phyloP scores from a whole-genome alignment of 2,797 vertebrate genomes.

The Manis javanica region DNA sequence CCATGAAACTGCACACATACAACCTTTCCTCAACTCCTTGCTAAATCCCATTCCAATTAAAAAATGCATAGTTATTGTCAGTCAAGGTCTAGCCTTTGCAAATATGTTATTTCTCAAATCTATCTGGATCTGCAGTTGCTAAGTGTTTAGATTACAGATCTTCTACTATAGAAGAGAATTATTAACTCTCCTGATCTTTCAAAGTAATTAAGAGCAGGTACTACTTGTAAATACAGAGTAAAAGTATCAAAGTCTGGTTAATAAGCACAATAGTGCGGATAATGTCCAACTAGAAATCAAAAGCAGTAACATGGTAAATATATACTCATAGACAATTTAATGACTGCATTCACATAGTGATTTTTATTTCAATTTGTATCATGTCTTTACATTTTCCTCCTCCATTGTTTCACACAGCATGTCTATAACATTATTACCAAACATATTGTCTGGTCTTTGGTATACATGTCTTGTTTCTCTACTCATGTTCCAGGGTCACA shows the following conservation, averaged over 20 bases:
- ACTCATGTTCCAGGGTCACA: neutral
- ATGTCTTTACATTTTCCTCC: conserved; percentile 1
- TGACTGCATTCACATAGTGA: neutral
- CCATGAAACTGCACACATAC: neutral
- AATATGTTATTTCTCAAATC: neutral
- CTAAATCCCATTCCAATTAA: neutral
- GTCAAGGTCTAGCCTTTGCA: neutral
- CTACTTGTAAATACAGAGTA: conserved; percentile 8
- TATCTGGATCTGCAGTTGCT: conserved; percentile 22
- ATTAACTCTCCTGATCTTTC: neutral
- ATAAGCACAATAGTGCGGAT: neutral
- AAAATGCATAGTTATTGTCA: neutral
- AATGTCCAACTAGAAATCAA: neutral
- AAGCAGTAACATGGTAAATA: conserved; percentile 44
- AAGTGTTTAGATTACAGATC: neutral
- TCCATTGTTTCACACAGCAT: neutral
- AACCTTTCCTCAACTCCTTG: neutral
- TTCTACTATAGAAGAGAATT: neutral
- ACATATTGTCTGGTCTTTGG: neutral
- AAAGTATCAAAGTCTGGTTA: neutral
- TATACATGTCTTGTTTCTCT: neutral
- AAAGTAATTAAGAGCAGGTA: conserved; percentile 21
- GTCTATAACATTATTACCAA: conserved; percentile 10
- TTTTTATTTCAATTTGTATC: neutral
- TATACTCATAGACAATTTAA: neutral